Conservation (phyloP, 53 echinoderm and acorn worm species). For the Paelopatides confundens region DNA sequence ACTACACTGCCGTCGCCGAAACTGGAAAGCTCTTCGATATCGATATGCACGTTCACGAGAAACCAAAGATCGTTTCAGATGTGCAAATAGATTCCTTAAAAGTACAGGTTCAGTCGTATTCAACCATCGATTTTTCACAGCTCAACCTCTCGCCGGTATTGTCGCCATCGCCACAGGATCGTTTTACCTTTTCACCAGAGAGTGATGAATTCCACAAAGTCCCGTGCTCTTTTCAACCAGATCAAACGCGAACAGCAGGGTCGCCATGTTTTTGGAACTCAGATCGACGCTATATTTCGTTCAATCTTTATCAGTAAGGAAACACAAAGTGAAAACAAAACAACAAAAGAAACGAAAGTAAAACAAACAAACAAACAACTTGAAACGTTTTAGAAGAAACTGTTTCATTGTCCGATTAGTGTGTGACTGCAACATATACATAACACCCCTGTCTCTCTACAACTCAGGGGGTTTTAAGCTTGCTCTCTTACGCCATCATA, state of each 20-base stretch:
- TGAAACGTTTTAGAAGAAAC: too few relatives aligned
- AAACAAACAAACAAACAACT: too few relatives aligned
- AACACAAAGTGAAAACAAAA: too few relatives aligned
- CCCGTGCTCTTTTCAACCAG: conserved; percentile 5
- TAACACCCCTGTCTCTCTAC: too few relatives aligned
- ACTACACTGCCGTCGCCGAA: background rate
- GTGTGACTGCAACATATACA: too few relatives aligned
- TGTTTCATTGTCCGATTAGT: too few relatives aligned
- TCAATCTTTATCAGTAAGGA: too few relatives aligned
- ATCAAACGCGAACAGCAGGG: background rate
- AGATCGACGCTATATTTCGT: background rate
- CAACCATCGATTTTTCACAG: conserved; percentile 42
- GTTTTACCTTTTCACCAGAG: conserved; percentile 5
- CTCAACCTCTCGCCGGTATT: conserved; percentile 31
- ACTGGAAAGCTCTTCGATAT: conserved; percentile 25
- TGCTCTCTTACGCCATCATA: too few relatives aligned
- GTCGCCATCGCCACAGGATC: conserved; percentile 5
- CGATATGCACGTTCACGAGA: background rate
- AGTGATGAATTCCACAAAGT: conserved; percentile 28
- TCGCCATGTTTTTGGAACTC: background rate
- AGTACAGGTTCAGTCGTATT: conserved; percentile 24
- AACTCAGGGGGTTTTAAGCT: too few relatives aligned
- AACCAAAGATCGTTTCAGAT: background rate
- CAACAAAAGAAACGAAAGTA: too few relatives aligned
- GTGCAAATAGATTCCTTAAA: background rate